These are phyloP conservation scores for Pharmacophagus antenor DNA, from an alignment of 2,888 invertebrate species.

Conservation along the genomic window DNA sequence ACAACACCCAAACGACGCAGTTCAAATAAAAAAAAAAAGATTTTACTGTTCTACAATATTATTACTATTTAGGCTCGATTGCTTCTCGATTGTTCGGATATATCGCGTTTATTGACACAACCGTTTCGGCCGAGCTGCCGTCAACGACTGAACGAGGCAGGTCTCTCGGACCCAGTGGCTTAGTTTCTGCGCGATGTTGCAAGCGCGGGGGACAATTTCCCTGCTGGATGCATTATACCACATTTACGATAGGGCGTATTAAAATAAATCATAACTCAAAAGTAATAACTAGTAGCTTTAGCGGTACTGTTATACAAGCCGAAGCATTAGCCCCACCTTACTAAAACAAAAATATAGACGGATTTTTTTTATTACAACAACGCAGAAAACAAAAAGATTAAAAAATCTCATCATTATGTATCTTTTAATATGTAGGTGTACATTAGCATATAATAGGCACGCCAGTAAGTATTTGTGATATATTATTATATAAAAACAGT, in stretches of 20 bases:
- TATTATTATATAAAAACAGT: no score
- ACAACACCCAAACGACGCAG: constrained; percentile 22
- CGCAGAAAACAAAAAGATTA: no score
- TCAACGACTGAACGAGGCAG: constrained; percentile 23
- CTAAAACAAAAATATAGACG: no score
- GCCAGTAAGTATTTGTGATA: no score
- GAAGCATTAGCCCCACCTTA: no score
- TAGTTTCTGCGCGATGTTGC: constrained; percentile 29
- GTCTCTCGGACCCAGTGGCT: constrained; percentile 18
- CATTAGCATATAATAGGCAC: no score
- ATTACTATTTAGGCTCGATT: constrained; percentile 16
- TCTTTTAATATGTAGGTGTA: no score
- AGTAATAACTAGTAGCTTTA: no score
- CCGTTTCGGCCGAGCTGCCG: constrained; percentile 11
- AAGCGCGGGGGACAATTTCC: constrained; percentile 22
- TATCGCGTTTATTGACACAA: background rate
- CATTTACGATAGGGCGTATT: background rate
- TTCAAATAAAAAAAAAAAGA: constrained; percentile 13
- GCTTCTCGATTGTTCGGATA: constrained; percentile 15
- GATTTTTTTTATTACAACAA: no score
- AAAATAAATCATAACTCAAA: background rate
- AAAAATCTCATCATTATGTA: no score
- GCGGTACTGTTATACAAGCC: no score
- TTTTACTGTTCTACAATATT: constrained; percentile 5
- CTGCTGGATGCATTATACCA: constrained; percentile 9